Evolutionary conservation across 2,888 invertebrate species (phyloP).

Genomic region (Leptopilina syphax): DNA sequence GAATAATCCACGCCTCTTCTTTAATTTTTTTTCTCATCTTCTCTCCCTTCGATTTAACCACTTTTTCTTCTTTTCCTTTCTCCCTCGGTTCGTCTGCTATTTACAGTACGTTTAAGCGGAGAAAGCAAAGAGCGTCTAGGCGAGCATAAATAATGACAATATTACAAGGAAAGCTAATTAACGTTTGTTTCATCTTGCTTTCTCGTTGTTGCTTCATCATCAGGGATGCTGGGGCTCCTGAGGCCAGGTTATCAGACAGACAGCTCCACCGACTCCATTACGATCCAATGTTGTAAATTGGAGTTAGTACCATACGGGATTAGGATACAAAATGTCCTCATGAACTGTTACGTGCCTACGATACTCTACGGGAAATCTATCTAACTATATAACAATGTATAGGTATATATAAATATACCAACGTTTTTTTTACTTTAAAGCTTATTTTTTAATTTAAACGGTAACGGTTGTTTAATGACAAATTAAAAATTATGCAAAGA

Average conservation of each 20-base stretch:
- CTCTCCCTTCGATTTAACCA: neutral
- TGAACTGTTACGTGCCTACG: slow-evolving; percentile 32
- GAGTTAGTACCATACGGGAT: slow-evolving; percentile 55
- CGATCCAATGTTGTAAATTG: slow-evolving; percentile 53
- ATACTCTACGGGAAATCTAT: neutral
- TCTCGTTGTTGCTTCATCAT: slow-evolving; percentile 49
- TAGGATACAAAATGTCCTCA: slow-evolving; percentile 51
- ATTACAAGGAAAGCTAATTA: slow-evolving; percentile 53
- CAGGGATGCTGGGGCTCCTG: slow-evolving; percentile 21
- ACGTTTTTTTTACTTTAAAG: no score
- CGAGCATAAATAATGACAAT: slow-evolving; percentile 52
- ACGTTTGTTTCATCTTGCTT: slow-evolving; percentile 48
- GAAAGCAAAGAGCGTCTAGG: slow-evolving; percentile 29
- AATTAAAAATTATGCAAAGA: no score
- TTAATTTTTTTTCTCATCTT: neutral
- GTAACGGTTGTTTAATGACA: no score
- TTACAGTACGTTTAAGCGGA: slow-evolving; percentile 5
- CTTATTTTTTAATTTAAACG: no score
- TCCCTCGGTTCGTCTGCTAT: neutral
- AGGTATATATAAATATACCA: no score
- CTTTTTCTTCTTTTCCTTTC: neutral
- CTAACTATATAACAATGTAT: no score
- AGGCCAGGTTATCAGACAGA: slow-evolving; percentile 20
- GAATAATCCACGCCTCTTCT: neutral
- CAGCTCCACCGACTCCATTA: slow-evolving; percentile 48